Conservation (phyloP, 2,113 vertebrate species). For the Equus przewalskii region DNA sequence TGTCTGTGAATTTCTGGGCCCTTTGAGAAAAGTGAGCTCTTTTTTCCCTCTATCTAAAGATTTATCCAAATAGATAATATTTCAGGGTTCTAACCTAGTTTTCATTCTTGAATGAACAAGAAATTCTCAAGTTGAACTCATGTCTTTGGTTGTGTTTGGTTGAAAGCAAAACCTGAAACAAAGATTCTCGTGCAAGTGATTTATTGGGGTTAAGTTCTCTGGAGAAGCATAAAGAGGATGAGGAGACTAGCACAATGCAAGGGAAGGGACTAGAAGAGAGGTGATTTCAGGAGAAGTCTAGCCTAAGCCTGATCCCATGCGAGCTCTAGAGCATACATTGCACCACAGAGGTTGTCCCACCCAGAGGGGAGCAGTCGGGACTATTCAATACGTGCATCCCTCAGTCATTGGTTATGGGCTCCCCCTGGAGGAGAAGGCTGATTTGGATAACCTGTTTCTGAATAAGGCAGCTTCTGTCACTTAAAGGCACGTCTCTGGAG, state of each 20-base stretch:
- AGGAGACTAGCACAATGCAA: neutral
- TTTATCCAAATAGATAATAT: neutral
- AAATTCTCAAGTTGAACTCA: slow-evolving; percentile 1
- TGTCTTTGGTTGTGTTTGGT: neutral
- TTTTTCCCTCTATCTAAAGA: neutral
- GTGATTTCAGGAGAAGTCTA: neutral
- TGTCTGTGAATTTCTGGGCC: neutral
- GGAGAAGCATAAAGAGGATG: neutral
- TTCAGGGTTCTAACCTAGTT: slow-evolving; percentile 13
- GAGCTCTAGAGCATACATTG: neutral
- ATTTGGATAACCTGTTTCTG: neutral
- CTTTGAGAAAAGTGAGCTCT: slow-evolving; percentile 58
- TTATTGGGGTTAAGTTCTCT: neutral
- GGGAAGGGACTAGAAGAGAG: neutral
- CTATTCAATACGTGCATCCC: neutral
- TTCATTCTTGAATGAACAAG: neutral
- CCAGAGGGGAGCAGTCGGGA: neutral
- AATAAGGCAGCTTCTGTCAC: neutral
- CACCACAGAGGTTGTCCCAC: neutral
- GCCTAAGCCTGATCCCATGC: neutral
- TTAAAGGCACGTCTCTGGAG: neutral
- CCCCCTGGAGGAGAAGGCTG: neutral
- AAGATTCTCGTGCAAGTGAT: neutral
- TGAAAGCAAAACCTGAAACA: neutral
- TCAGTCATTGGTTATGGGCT: neutral